Base-by-base conservation (phyloP, 2,113 vertebrate species). In the Tupaia tana region DNA sequence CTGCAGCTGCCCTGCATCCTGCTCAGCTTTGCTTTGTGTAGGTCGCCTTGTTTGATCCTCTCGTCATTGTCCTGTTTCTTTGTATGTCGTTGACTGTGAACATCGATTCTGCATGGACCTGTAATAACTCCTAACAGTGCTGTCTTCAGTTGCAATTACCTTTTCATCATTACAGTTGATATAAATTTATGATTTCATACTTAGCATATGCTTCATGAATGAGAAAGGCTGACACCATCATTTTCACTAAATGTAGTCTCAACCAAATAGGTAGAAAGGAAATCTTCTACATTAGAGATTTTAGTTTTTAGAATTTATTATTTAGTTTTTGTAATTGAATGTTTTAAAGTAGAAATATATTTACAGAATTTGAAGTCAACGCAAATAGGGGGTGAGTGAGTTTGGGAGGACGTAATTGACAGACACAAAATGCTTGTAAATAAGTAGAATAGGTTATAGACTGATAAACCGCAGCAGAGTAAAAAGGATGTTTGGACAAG, bases 341-440 rank as follows among this genome's bases (percentile, higher is more conserved):
- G 56, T 86, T 89, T 89, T 93, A 61, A 89, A 88, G 31, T 83
- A 90, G 34, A 66, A 43, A 52, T 59, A 64, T 22, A 9, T 91
- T 91, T 89, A 89, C 16, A 89, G 34, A 82, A 52, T 70, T 88
- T 64, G 25, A 86, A 90, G 31, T 87, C 22, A 82, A 90, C 81
- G 63, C 34, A 79, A 5, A 43, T 43, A 43, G 43, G 43, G 43
- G 43, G 43, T 43, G 43, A 43, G 43, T 43, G 43, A 43, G 43
- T 43, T 43, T 43, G 43, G 43, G 43, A 43, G 43, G 43, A 43
- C 3, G 43, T 43, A 43, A 43, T 43, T 43, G 43, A 43, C 43
- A 43, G 43, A 43, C 43, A 43, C 43, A 43, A 6, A 43, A 43
- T 43, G 43, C 43, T 43, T 43, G 43, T 43, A 43, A 43, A 43